These are phyloP conservation scores for Tinea trinotella DNA, from an alignment of 2,888 invertebrate genomes.

Conservation along the genomic window DNA sequence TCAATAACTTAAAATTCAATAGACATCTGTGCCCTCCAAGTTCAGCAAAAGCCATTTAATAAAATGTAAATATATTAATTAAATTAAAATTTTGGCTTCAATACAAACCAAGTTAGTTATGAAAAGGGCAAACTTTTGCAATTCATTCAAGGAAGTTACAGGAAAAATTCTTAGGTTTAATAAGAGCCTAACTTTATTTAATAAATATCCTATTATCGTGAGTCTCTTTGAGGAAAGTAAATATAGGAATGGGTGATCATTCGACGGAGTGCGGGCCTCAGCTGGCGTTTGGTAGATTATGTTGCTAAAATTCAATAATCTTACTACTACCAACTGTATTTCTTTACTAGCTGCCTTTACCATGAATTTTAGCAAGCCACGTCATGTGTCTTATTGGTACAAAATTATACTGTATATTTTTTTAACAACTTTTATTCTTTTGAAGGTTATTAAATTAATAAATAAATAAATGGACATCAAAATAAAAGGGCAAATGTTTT, in stretches of 20 bases:
- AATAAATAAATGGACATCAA: no score
- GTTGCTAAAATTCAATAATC: slow-evolving; percentile 62
- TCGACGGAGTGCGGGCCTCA: slow-evolving; percentile 45
- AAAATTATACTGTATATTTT: no score
- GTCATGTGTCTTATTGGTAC: not conserved
- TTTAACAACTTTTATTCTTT: no score
- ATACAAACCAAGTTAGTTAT: slow-evolving; percentile 8
- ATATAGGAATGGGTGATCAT: slow-evolving; percentile 44
- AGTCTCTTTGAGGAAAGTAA: slow-evolving; percentile 24
- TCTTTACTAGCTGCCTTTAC: slow-evolving; percentile 18
- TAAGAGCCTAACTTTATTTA: slow-evolving; percentile 31
- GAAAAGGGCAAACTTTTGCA: slow-evolving; percentile 13
- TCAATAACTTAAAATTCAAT: slow-evolving; percentile 11
- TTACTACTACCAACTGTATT: slow-evolving; percentile 48
- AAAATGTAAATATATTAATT: slow-evolving; percentile 9
- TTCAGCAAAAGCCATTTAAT: not conserved
- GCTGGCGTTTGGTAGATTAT: slow-evolving; percentile 56
- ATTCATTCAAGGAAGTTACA: slow-evolving; percentile 7
- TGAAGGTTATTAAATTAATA: no score
- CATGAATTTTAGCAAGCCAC: not conserved
- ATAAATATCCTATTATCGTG: slow-evolving; percentile 48
- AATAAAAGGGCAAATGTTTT: no score
- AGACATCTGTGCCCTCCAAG: slow-evolving; percentile 1
- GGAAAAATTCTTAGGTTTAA: slow-evolving; percentile 12
- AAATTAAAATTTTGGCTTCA: slow-evolving; percentile 3